phyloP scores from a whole-genome alignment of 2,797 vertebrate genomes.

The Cirrhinus mrigala region DNA sequence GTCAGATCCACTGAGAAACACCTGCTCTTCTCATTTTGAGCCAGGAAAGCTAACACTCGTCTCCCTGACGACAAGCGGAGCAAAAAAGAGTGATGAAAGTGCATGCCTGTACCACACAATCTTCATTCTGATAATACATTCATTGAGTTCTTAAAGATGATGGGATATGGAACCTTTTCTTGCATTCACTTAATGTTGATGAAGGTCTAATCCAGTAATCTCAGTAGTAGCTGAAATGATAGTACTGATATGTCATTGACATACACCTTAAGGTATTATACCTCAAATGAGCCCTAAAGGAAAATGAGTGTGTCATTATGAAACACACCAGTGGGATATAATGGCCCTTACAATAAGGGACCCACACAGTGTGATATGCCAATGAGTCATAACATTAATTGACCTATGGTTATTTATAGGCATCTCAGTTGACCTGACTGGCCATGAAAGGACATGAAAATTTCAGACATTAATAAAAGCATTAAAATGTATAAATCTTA shows the following conservation, averaged over 20 bases:
- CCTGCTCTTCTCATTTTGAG: slow-evolving; percentile 9
- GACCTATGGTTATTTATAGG: neutral
- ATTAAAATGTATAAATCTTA: neutral
- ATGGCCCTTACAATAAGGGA: slow-evolving; percentile 7
- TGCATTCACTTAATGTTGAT: neutral
- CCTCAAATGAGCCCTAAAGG: slow-evolving; percentile 33
- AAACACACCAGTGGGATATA: slow-evolving; percentile 19
- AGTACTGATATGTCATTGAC: slow-evolving; percentile 9
- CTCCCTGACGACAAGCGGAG: slow-evolving; percentile 10
- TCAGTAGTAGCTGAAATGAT: neutral
- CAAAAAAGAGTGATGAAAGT: neutral
- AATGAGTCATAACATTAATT: slow-evolving; percentile 22
- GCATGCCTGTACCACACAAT: neutral
- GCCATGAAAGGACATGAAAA: slow-evolving; percentile 28
- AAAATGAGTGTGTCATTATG: slow-evolving; percentile 29
- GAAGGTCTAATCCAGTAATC: neutral
- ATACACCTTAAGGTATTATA: neutral
- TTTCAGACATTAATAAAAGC: slow-evolving; percentile 21
- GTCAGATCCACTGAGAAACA: slow-evolving; percentile 30
- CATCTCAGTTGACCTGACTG: slow-evolving; percentile 22
- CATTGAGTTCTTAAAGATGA: neutral
- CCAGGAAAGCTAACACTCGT: neutral
- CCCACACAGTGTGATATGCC: slow-evolving; percentile 4
- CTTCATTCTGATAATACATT: slow-evolving; percentile 9
- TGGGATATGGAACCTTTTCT: neutral